phyloP scores from a whole-genome alignment of 35 echinoderm and acorn worm species.

The Patiria miniata region DNA sequence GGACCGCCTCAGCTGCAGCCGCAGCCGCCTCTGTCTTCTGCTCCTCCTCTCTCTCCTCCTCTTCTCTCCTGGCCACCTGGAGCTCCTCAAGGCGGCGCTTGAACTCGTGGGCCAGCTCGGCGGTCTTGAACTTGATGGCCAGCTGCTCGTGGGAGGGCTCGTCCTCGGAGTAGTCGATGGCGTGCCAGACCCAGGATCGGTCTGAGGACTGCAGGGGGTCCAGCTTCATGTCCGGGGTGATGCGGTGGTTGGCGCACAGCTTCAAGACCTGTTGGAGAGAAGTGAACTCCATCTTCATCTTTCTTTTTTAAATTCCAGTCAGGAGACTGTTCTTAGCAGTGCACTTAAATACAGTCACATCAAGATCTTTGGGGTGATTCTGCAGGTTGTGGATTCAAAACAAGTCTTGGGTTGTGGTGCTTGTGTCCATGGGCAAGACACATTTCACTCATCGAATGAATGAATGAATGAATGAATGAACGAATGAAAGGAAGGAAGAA shows the following conservation, averaged over 20 bases:
- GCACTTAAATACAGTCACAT: too few relatives aligned
- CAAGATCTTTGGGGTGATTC: too few relatives aligned
- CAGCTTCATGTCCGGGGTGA: slow-evolving; percentile 64
- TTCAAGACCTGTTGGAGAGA: slow-evolving; percentile 6
- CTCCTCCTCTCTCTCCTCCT: neutral
- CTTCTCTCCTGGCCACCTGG: neutral
- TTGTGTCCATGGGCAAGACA: too few relatives aligned
- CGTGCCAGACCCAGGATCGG: slow-evolving; percentile 79
- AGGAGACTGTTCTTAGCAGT: too few relatives aligned
- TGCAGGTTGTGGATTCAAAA: too few relatives aligned
- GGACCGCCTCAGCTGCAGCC: neutral
- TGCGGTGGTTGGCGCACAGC: slow-evolving; percentile 80
- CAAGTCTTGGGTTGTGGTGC: too few relatives aligned
- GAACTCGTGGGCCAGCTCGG: slow-evolving; percentile 53
- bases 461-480: too few relatives aligned
- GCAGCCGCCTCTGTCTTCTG: neutral
- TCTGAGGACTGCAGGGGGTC: slow-evolving; percentile 68
- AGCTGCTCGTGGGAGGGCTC: slow-evolving; percentile 67
- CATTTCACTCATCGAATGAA: too few relatives aligned
- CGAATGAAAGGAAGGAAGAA: too few relatives aligned
- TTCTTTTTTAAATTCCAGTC: too few relatives aligned
- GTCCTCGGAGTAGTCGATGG: slow-evolving; percentile 74
- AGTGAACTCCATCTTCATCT: too few relatives aligned
- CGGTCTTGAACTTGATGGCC: slow-evolving; percentile 84
- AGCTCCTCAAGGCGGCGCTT: slow-evolving; percentile 16